These are phyloP conservation scores for Anastrepha ludens DNA, from an alignment of 1,140 invertebrate species.

Conservation along the genomic window DNA sequence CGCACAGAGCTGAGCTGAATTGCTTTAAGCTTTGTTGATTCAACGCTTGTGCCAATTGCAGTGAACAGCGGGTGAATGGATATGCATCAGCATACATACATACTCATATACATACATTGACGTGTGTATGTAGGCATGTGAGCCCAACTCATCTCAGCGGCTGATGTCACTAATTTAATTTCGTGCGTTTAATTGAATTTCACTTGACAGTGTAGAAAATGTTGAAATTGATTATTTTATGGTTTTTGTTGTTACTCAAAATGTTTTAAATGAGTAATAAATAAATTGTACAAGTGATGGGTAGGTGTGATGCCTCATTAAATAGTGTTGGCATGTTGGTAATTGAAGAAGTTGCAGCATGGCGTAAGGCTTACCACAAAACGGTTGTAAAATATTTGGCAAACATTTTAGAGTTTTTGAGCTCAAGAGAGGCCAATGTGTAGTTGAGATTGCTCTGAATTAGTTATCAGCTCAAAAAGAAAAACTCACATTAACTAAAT, in stretches of 20 bases:
- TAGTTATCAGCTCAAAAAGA: no score
- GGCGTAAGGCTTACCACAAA: not conserved
- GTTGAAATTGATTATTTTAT: slow-evolving; percentile 39
- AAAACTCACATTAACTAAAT: no score
- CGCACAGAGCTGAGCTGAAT: not conserved
- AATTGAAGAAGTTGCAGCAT: not conserved
- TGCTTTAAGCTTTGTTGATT: not conserved
- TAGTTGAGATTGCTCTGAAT: no score
- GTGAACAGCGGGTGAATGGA: not conserved
- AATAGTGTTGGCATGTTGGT: not conserved
- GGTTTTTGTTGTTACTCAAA: slow-evolving; percentile 17
- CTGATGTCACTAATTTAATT: slow-evolving; percentile 52
- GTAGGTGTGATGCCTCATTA: not conserved
- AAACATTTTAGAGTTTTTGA: no score
- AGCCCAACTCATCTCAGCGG: not conserved
- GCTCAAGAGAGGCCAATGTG: no score
- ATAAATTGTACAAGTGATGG: not conserved
- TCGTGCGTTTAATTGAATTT: slow-evolving; percentile 46
- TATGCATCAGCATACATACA: not conserved
- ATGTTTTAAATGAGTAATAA: slow-evolving; percentile 24
- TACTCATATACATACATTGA: no score
- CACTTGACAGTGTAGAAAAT: slow-evolving; percentile 11
- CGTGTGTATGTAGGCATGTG: not conserved
- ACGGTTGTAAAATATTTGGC: not conserved
- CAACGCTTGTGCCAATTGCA: not conserved